Evolutionary conservation across 2,888 invertebrate species (phyloP).

Genomic region (Thysanoteuthis rhombus): DNA sequence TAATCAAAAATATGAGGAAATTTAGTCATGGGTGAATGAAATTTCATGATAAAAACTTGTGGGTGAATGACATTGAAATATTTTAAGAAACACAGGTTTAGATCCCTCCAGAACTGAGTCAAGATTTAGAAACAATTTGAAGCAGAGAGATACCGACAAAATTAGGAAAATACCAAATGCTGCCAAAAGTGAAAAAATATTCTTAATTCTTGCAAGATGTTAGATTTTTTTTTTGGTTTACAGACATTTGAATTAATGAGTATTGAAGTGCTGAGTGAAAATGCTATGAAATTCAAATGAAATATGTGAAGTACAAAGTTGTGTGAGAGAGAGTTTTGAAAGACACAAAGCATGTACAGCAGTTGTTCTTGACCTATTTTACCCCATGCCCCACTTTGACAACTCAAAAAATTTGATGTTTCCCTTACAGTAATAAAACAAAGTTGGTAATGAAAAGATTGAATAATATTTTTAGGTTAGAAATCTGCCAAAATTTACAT

Average conservation of each 20-base stretch:
- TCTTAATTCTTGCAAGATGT: not conserved
- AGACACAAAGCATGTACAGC: not conserved
- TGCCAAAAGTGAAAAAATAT: not conserved
- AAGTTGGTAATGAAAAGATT: too few species aligned
- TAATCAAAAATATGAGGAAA: too few species aligned
- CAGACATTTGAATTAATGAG: not conserved
- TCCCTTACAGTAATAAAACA: too few species aligned
- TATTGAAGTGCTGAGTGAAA: not conserved
- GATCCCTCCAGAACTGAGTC: not conserved
- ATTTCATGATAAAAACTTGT: too few species aligned
- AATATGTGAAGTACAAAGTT: not conserved
- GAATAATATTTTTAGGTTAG: too few species aligned
- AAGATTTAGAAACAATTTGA: not conserved
- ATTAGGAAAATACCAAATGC: not conserved
- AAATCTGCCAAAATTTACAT: too few species aligned
- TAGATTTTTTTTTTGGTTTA: not conserved
- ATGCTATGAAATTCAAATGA: not conserved
- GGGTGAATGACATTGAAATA: too few species aligned
- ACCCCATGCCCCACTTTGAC: too few species aligned
- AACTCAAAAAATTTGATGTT: too few species aligned
- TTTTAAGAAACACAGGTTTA: too few species aligned
- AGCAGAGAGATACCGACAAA: not conserved
- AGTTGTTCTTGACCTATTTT: too few species aligned
- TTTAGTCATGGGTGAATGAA: too few species aligned
- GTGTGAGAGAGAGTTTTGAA: not conserved